Evolutionary conservation across 2,113 vertebrate genomes (phyloP).

Genomic region (Engystomops pustulosus): DNA sequence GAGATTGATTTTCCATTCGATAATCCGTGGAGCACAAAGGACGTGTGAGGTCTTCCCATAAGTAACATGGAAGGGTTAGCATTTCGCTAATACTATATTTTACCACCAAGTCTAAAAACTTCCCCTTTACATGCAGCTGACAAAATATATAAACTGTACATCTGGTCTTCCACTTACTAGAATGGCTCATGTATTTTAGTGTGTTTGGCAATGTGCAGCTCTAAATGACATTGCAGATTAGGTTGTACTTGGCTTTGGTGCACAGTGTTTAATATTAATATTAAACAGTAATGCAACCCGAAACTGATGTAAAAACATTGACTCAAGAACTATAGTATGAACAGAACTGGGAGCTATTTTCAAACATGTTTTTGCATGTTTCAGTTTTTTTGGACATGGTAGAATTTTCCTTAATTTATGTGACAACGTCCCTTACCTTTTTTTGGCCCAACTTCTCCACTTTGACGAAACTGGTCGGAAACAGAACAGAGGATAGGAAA

Average conservation of each 20-base stretch:
- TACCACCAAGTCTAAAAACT: not conserved
- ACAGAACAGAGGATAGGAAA: too few relatives aligned
- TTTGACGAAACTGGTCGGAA: not conserved
- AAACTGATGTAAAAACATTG: not conserved
- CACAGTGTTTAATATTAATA: not conserved
- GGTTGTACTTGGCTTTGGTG: not conserved
- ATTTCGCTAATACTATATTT: not conserved
- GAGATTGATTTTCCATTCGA: too few relatives aligned
- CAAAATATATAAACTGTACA: slow-evolving; percentile 17
- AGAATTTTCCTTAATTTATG: too few relatives aligned
- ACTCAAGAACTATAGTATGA: not conserved
- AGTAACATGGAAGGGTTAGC: not conserved
- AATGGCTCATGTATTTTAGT: not conserved
- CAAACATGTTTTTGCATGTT: not conserved
- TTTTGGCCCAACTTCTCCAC: not conserved
- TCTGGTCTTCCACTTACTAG: not conserved
- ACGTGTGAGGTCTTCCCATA: not conserved
- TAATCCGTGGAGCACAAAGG: not conserved
- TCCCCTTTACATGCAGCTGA: not conserved
- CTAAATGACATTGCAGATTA: slow-evolving; percentile 24
- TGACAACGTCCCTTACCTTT: too few relatives aligned
- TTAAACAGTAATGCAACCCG: not conserved
- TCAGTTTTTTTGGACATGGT: not conserved
- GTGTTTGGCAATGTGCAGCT: not conserved
- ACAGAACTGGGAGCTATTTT: not conserved